These are phyloP conservation scores for Gortyna flavago DNA, from an alignment of 2,888 invertebrate genomes.

Conservation along the genomic window DNA sequence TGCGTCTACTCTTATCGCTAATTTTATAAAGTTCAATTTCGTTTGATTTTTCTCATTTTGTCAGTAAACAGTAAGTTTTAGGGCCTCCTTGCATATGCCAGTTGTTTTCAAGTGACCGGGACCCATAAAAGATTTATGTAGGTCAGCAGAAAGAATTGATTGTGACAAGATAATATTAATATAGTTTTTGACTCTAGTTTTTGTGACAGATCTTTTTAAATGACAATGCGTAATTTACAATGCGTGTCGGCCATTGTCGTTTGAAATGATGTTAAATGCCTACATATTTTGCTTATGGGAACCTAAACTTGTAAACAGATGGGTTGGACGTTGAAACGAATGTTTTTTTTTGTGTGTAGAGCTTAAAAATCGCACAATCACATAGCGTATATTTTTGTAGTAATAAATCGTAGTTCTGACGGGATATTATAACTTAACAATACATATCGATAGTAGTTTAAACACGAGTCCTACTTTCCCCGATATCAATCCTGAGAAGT, in stretches of 20 bases:
- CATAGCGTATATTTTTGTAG: not conserved
- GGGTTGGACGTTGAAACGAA: not conserved
- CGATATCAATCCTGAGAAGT: too few species aligned
- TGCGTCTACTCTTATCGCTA: accelerated
- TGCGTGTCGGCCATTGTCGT: constrained; percentile 14
- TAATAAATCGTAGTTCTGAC: not conserved
- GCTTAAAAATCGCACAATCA: too few species aligned
- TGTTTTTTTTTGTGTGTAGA: not conserved
- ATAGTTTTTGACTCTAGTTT: constrained; percentile 50
- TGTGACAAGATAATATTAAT: constrained; percentile 68
- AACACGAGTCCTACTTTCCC: not conserved
- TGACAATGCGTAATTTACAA: too few species aligned
- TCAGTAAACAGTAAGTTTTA: not conserved
- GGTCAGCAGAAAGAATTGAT: constrained; percentile 68
- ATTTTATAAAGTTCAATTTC: constrained; percentile 3
- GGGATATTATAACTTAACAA: not conserved
- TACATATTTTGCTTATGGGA: not conserved
- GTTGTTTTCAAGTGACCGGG: constrained; percentile 55
- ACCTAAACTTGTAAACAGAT: constrained; percentile 2
- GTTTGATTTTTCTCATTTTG: not conserved
- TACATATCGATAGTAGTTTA: not conserved
- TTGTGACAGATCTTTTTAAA: constrained; percentile 41
- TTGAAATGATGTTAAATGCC: not conserved
- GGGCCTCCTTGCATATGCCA: constrained; percentile 36
- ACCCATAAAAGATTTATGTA: constrained; percentile 74